Base-by-base conservation (phyloP, 2,113 vertebrate genomes). In the Ivindomyrus marchei region DNA sequence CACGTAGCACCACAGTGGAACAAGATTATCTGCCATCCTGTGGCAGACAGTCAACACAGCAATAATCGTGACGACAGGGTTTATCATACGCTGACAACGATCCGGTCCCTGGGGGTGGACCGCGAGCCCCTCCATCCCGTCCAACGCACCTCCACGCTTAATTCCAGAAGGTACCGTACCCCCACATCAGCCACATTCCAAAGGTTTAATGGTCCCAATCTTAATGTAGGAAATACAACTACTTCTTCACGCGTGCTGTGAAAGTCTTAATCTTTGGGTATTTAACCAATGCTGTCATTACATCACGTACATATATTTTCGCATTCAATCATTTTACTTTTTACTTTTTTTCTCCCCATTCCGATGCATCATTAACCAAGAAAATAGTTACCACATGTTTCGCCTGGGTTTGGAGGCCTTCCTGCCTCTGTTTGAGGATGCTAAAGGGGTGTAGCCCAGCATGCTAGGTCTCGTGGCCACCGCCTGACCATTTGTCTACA, bases 311-410 rank as follows among this genome's bases (percentile, higher is more conserved):
- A 92, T 93, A 92, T 92, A 92, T 92, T 90, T 92, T 92, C 88
- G 70, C 89, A 89, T 91, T 93, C 92, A 92, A 91, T 93, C 93
- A 93, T 89, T 89, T 85, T 24, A 47, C 83, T 47, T 85, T 84
- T 91, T 10, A 4, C 13, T 83, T 80, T 80, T 50, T 47, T 91
- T 4, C 21, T 9, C 17, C 21, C 85, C 91, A 91, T 90, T 87
- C 91, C 90, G 90, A 92, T 93, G 93, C 93, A 91, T 92, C 93
- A 92, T 93, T 93, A 93, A 93, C 90, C 88, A 90, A 88, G 91
- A 91, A 92, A 93, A 93, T 92, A 91, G 92, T 80, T 93, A 89
- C 92, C 93, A 93, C 88, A 93, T 93, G 93, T 90, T 91, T 46
- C 89, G 88, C 53, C 74, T 3, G 49, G 49, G 24, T 87, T 87